phyloP scores from a whole-genome alignment of 2,888 invertebrate species.

The Onchidella celtica region DNA sequence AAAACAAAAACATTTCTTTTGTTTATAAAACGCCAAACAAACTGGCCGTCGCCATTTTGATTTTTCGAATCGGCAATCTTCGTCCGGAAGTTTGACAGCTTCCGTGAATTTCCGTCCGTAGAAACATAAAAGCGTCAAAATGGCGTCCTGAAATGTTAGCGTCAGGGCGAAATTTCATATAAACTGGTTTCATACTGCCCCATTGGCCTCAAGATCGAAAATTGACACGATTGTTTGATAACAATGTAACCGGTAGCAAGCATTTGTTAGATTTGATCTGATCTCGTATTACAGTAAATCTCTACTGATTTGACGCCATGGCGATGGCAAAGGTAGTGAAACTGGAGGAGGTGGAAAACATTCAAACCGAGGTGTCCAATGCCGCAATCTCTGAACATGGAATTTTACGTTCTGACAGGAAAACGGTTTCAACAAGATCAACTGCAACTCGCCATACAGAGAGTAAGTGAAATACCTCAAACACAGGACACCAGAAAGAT shows the following conservation, averaged over 20 bases:
- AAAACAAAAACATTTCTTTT: constrained; percentile 34
- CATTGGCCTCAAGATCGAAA: too few species aligned
- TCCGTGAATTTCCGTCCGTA: constrained; percentile 61
- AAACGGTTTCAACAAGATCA: not conserved
- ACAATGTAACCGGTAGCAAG: not conserved
- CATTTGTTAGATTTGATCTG: not conserved
- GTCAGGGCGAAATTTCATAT: too few species aligned
- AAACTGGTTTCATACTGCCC: too few species aligned
- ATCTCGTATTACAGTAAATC: too few species aligned
- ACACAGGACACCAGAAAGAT: too few species aligned
- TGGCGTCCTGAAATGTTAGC: too few species aligned
- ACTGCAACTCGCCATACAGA: too few species aligned
- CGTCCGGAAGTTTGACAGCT: constrained; percentile 41
- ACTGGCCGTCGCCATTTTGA: constrained; percentile 56
- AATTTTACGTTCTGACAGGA: not conserved
- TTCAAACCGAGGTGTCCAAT: too few species aligned
- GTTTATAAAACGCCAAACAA: constrained; percentile 53
- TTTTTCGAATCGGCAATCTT: constrained; percentile 51
- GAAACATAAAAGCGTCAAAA: constrained; percentile 73
- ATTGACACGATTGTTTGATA: too few species aligned
- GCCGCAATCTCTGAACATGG: constrained; percentile 1
- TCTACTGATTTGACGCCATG: constrained; percentile 67
- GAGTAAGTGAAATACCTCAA: too few species aligned
- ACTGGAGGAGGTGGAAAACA: constrained; percentile 37
- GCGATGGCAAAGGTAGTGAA: constrained; percentile 62